Evolutionary conservation across 2,113 vertebrate genomes (phyloP), one percentile per base, ranked within the genome.

Genomic region (Ctenomys sociabilis): DNA sequence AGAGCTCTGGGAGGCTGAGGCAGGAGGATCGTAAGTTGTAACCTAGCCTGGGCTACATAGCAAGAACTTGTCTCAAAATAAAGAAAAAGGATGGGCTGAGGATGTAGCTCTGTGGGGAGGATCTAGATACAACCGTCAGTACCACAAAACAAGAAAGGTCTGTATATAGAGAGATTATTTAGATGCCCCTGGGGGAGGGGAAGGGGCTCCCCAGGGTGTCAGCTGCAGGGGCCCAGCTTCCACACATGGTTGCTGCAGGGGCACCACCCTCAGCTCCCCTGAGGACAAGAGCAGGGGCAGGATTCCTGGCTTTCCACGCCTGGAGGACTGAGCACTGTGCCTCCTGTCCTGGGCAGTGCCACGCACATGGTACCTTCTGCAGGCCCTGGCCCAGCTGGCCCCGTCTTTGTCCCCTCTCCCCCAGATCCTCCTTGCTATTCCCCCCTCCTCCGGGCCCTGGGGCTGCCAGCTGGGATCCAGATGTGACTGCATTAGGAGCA

Each of bases 391-490:
- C 30, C 2, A 35, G 70, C 43, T 9, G 10, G 52, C 14, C 92
- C 21, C 19, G 43, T 57, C 52, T 81, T 49, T 61, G 83, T 64
- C 52, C 54, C 66, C 24, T 40, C 3, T 19, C 13, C 37, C 0
- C 49, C 64, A 68, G 84, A 63, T 75, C 84, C 72, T 88, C 52
- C 63, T 57, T 0, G 80, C 63, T 57, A 35, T 5, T 70, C 49
- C 30, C 26, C 70, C 63, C 40, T 14, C 35, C 11, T 22, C 28
- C 2, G 28, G 5, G 43, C 28, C 61, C 32, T 1, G 3, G 81
- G 88, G 85, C 63, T 73, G 64, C 84, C 96, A 96, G 95, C 93
- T 96, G 97, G 88, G 52, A 66, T 88, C 95, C 97, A 97, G 96
- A 97, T 97, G 93, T 89, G 86, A 54, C 68, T 4, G 57, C 28